Evolutionary conservation across 1,140 invertebrate genomes (phyloP).

Genomic region (Zaprionus lachaisei): DNA sequence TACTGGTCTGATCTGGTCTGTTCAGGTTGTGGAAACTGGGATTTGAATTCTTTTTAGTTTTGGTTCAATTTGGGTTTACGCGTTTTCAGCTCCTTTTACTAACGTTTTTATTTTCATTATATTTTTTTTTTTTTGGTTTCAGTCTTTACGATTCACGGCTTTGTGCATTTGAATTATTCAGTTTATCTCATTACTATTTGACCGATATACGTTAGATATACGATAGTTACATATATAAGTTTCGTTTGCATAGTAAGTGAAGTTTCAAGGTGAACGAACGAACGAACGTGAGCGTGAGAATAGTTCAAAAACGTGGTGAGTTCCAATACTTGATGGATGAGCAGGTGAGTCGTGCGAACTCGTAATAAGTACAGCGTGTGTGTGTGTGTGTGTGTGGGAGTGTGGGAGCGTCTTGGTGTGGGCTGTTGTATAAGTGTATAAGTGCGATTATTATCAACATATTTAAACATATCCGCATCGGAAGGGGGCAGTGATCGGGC

Average conservation of each 20-base stretch:
- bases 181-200: conserved; percentile 56
- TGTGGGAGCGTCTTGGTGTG: conserved; percentile 45
- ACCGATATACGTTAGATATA: conserved; percentile 57
- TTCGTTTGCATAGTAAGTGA: conserved; percentile 51
- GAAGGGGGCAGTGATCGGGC: conserved; percentile 53
- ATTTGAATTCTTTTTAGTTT: neutral
- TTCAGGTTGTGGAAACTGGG: conserved; percentile 37
- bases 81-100: conserved; percentile 45
- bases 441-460: conserved; percentile 7
- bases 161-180: conserved; percentile 80
- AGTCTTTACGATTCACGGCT: conserved; percentile 84
- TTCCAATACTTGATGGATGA: conserved; percentile 37
- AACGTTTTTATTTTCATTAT: conserved; percentile 43
- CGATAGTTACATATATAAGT: conserved; percentile 35
- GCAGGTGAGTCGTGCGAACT: conserved; percentile 31
- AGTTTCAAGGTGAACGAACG: conserved; percentile 54
- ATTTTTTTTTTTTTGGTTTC: conserved; percentile 62
- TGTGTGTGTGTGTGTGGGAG: conserved; percentile 16
- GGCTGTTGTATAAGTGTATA: neutral
- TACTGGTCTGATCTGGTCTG: conserved; percentile 33
- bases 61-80: conserved; percentile 7
- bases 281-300: conserved; percentile 56
- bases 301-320: conserved; percentile 35
- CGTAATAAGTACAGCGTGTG: conserved; percentile 22
- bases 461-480: conserved; percentile 7